These are phyloP conservation scores for Cheirogaleus major DNA, from an alignment of 2,797 vertebrate genomes.

Conservation along the genomic window DNA sequence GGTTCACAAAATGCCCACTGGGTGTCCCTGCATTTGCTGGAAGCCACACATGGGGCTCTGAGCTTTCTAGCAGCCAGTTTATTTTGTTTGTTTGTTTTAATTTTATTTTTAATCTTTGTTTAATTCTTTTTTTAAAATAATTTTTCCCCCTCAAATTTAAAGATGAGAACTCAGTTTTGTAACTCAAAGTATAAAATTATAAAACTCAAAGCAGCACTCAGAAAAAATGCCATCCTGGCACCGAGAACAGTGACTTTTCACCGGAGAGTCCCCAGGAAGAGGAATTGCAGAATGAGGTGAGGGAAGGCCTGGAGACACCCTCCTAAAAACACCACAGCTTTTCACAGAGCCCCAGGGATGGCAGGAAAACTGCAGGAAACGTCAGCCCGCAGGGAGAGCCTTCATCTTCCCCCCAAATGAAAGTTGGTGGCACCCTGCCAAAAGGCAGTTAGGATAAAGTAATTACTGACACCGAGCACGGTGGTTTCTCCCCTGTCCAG, in stretches of 20 bases:
- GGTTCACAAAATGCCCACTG: not conserved
- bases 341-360: not conserved
- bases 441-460: not conserved
- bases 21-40: not conserved
- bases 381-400: not conserved
- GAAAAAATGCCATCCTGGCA: not conserved
- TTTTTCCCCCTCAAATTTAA: not conserved
- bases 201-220: not conserved
- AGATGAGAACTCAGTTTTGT: not conserved
- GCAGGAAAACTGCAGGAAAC: not conserved
- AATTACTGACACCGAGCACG: not conserved
- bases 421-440: not conserved
- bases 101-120: too few relatives aligned
- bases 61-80: not conserved
- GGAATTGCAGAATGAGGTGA: not conserved
- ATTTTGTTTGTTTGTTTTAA: too few relatives aligned
- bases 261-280: not conserved
- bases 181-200: not conserved
- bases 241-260: not conserved
- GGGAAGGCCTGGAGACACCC: not conserved
- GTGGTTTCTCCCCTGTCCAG: not conserved
- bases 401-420: not conserved
- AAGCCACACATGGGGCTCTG: not conserved
- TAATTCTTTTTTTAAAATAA: too few relatives aligned
- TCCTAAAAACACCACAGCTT: not conserved